These are phyloP conservation scores for Parus major DNA, from an alignment of 2,113 vertebrate species.

Conservation along the genomic window DNA sequence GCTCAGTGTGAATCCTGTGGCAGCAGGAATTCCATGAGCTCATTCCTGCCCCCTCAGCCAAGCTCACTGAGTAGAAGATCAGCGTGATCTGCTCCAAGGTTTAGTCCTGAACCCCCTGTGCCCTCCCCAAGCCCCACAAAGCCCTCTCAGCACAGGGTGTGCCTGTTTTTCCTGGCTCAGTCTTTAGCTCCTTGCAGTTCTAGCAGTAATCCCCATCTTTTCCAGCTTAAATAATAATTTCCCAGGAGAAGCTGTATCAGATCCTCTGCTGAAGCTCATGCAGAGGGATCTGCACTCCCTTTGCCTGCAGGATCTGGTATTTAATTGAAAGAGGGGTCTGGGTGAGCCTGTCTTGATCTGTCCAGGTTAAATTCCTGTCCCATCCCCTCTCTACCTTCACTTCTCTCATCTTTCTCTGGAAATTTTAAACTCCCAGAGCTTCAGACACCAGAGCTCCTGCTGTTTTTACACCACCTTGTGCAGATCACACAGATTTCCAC, in stretches of 20 bases:
- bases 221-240: background rate
- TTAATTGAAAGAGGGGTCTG: background rate
- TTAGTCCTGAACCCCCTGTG: background rate
- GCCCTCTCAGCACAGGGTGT: background rate
- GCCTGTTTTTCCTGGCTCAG: background rate
- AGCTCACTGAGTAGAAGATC: background rate
- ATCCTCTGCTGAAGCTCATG: background rate
- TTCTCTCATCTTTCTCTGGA: background rate
- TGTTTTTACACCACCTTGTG: background rate
- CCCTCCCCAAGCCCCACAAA: background rate
- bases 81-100: background rate
- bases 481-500: background rate
- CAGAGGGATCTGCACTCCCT: background rate
- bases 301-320: background rate
- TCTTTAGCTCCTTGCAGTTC: background rate
- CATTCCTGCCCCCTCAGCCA: background rate
- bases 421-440: background rate
- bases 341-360: background rate
- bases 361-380: background rate
- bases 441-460: accelerated
- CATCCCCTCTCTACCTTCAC: background rate
- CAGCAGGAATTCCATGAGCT: background rate
- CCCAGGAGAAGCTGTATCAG: background rate
- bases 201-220: background rate
- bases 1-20: background rate